Percentiles rank a stretch among this genome's conserved stretches.
Evolutionary conservation across 2,888 invertebrate species (phyloP).

Genomic region (Pterostichus niger): DNA sequence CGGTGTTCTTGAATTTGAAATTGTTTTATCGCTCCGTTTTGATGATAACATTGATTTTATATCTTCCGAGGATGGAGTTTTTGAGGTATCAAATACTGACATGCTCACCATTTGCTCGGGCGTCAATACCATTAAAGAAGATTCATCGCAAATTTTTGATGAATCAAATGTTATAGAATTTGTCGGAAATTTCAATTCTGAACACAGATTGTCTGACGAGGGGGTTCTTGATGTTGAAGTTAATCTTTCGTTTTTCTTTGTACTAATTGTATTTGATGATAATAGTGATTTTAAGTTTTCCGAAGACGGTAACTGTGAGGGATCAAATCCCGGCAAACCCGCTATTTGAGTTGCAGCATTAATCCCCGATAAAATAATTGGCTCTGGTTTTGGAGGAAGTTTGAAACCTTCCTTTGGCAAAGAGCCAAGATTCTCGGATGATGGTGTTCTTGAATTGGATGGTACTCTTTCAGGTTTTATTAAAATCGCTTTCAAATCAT

Average conservation of each 20-base stretch:
- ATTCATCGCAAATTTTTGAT: slow-evolving; percentile 80
- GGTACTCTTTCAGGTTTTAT: slow-evolving; percentile 69
- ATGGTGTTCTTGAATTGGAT: slow-evolving; percentile 77
- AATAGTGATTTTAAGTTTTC: slow-evolving; percentile 78
- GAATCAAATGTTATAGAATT: slow-evolving; percentile 33
- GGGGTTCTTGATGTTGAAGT: slow-evolving; percentile 77
- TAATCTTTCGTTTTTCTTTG: slow-evolving; percentile 68
- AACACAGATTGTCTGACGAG: slow-evolving; percentile 77
- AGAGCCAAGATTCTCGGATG: slow-evolving; percentile 77
- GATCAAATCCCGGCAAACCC: slow-evolving; percentile 47
- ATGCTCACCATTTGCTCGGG: slow-evolving; percentile 92
- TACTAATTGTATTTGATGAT: slow-evolving; percentile 28
- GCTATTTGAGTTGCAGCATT: slow-evolving; percentile 29
- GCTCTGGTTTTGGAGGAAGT: slow-evolving; percentile 26
- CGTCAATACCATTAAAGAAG: slow-evolving; percentile 88
- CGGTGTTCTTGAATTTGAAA: slow-evolving; percentile 76
- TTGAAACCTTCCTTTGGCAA: slow-evolving; percentile 68
- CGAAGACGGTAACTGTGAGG: slow-evolving; percentile 67
- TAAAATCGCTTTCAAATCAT: slow-evolving; percentile 77
- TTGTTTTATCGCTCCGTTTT: slow-evolving; percentile 70
- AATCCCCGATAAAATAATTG: neutral
- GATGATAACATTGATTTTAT: slow-evolving; percentile 72
- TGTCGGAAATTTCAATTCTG: slow-evolving; percentile 58
- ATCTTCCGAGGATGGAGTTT: slow-evolving; percentile 84
- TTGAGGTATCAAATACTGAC: slow-evolving; percentile 74